Evolutionary conservation across 2,797 vertebrate species (phyloP).

Genomic region (Alectoris magna): DNA sequence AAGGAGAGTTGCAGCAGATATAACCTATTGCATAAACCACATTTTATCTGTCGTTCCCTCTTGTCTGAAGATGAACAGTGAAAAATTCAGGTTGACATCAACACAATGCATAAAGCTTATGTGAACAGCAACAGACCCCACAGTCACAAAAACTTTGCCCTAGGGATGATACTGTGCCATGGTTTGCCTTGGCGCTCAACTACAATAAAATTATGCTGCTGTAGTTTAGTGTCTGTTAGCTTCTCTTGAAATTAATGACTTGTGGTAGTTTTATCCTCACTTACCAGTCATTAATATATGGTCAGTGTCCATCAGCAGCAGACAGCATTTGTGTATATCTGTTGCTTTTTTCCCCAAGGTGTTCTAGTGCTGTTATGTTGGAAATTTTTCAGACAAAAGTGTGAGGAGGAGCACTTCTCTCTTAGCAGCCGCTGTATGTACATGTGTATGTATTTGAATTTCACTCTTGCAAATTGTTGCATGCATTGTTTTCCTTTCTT

Average conservation of each 20-base stretch:
- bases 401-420: neutral
- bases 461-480: neutral
- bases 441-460: no score
- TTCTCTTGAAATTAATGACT: neutral
- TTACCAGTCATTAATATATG: neutral
- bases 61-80: neutral
- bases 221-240: neutral
- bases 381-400: neutral
- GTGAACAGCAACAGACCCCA: neutral
- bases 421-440: neutral
- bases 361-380: neutral
- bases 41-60: neutral
- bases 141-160: neutral
- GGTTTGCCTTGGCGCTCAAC: neutral
- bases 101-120: neutral
- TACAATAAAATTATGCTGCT: neutral
- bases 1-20: neutral
- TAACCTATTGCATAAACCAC: neutral
- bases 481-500: neutral
- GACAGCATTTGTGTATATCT: fast-evolving
- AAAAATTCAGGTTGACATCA: neutral
- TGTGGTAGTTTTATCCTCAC: neutral
- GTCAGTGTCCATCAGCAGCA: neutral
- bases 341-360: neutral
- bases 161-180: neutral